These are phyloP conservation scores for Villa cingulata DNA, from an alignment of 2,888 invertebrate species.

Conservation along the genomic window DNA sequence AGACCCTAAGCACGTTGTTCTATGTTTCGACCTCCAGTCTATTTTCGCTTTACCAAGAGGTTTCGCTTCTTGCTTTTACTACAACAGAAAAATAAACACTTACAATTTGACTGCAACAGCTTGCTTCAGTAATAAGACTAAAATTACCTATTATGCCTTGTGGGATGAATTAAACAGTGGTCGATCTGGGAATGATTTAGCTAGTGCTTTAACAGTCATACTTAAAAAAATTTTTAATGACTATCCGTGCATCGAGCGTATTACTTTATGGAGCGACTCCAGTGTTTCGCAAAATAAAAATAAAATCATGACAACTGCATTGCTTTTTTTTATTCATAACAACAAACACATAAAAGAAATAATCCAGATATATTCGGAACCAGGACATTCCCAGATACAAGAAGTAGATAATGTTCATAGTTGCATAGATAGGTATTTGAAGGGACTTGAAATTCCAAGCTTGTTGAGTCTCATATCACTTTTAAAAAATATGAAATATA, in stretches of 20 bases:
- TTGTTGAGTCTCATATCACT: neutral
- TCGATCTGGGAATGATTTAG: neutral
- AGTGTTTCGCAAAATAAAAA: neutral
- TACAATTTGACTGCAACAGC: neutral
- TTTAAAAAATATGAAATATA: neutral
- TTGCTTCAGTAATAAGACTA: neutral
- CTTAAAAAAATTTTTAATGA: neutral
- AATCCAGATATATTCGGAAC: neutral
- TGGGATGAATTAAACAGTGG: conserved; percentile 1
- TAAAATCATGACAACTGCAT: neutral
- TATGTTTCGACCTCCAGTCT: neutral
- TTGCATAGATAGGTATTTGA: neutral
- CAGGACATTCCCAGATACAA: neutral
- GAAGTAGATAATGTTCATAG: conserved; percentile 1
- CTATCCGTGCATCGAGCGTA: too few species aligned
- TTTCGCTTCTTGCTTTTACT: neutral
- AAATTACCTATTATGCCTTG: neutral
- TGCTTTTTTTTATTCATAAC: neutral
- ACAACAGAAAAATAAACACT: neutral
- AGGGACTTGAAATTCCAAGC: neutral
- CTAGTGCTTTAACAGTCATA: neutral
- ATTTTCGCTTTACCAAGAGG: neutral
- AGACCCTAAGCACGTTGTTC: neutral
- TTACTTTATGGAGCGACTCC: neutral
- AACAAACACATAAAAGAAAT: neutral